Evolutionary conservation across 2,113 vertebrate species (phyloP).

Genomic region (Nanorana parkeri): DNA sequence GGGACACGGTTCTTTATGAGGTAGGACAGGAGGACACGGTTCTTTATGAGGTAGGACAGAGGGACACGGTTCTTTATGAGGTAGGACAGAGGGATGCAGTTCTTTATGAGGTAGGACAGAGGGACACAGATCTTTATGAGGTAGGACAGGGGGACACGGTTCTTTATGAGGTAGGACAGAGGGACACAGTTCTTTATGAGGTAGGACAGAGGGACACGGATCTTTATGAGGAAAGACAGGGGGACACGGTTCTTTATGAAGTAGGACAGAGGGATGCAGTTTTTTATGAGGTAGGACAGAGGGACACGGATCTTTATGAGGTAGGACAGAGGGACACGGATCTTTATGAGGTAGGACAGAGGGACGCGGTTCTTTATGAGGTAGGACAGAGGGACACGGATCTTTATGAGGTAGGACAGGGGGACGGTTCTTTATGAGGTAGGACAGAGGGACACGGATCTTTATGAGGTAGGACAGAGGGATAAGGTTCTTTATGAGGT

Average conservation of each 20-base stretch:
- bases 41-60: no score
- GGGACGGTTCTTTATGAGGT: no score
- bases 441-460: no score
- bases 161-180: not conserved
- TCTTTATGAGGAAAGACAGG: not conserved
- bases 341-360: not conserved
- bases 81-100: no score
- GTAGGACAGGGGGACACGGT: not conserved
- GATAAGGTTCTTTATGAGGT: no score
- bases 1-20: no score
- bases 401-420: no score
- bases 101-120: no score
- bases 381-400: not conserved
- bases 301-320: not conserved
- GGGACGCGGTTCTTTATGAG: not conserved
- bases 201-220: not conserved
- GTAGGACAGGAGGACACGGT: no score
- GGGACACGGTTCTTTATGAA: not conserved
- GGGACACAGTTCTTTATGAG: not conserved
- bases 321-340: not conserved
- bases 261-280: not conserved
- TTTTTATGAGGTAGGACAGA: not conserved
- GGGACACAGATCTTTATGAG: no score
- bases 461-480: no score
- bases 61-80: no score